Base-by-base conservation (phyloP, 2,797 vertebrate species). In the Leucoraja ocellata region DNA sequence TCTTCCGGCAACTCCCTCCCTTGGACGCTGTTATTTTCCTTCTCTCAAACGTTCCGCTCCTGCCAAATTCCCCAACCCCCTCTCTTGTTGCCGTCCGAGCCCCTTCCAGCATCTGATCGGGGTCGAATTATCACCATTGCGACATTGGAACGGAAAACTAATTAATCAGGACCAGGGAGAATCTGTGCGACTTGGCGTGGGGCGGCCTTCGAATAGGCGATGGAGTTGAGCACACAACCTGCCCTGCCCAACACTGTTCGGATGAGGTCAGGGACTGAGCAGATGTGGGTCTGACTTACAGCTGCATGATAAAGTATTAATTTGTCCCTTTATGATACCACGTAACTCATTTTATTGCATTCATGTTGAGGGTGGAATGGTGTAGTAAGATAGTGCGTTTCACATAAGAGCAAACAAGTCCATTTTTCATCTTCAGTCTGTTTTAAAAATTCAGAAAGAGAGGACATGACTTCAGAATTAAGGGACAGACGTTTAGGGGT, bases 221-320 rank as follows among this genome's bases (percentile, higher is more conserved):
- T 86, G 25, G 28, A n/a, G 46, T 61, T 61, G 14, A 84, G 58
- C 54, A n/a, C 25, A 86, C 25, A 86, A 63, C 58, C 58, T 14
- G 54, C 58, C 83, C 83, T 86, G 58, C 83, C 58, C 83, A 86
- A 16, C 7, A 63, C 13, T 58, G 58, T 65, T 25, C 58, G 63
- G 83, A 63, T 86, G 83, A 86, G 58, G 61, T 86, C 58, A 65
- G 83, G 58, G 28, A 18, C 13, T 63, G 58, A 86, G 25, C 83
- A 86, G 58, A 86, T 86, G 83, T 86, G 83, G 83, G 61, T 25
- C 58, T 86, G 46, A 25, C 1, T 83, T 83, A 83, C 83, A 63
- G 28, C 81, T 65, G 13, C n/a, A 63, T 86, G 58, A 11, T 61
- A 23, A 84, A 84, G 3, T 28, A 61, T 84, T 23, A 58, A 84